Evolutionary conservation across 2,797 vertebrate genomes (phyloP), one percentile per base, ranked within the genome.

Genomic region (Peromyscus eremicus): DNA sequence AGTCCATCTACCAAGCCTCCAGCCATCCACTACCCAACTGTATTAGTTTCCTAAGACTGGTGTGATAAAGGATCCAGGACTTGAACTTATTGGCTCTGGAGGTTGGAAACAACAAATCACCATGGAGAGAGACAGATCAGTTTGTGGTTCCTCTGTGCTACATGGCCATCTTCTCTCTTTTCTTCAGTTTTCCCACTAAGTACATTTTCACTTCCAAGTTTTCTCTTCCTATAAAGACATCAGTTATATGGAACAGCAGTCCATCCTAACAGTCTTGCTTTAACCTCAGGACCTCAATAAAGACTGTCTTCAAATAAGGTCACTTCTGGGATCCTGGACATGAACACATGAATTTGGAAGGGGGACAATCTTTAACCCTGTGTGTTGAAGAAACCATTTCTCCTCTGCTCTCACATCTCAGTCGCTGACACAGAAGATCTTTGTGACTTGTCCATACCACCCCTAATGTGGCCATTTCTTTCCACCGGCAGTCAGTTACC

Each of bases 231-330:
- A 37, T 12, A 13, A 76, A 34, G 52, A 82, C 14, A 43, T 25
- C 37, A 71, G 55, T 62, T 37, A 49, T n/a, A 27, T 10, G 34
- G 64, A n/a, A 34, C 49, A 55, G 25, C 25, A 64, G 37, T 27
- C 21, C 23, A 60, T 40, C 13, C 12, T 71, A 57, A 83, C 79
- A 62, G 75, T 37, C 62, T 79, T 16, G 34, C 70, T 85, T 76
- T 81, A 85, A 76, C 57, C 27, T 27, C 46, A 62, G 76, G 10
- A 19, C 40, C 9, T 92, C 27, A n/a, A 2, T 85, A 77, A 85
- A 85, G n/a, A 79, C 79, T 34, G 16, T 93, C 40, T 76, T 71
- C n/a, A 95, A 76, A 80, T 29, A 55, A 92, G 37, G 32, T 55
- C 40, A 81, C 25, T 89, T 93, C 14, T 46, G 66, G 70, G 49